A percentile compares a stretch with the other conserved stretches of the same genome.
These are phyloP conservation scores for Rhyacophila evoluta DNA, from an alignment of 2,888 invertebrate species.

Conservation along the genomic window DNA sequence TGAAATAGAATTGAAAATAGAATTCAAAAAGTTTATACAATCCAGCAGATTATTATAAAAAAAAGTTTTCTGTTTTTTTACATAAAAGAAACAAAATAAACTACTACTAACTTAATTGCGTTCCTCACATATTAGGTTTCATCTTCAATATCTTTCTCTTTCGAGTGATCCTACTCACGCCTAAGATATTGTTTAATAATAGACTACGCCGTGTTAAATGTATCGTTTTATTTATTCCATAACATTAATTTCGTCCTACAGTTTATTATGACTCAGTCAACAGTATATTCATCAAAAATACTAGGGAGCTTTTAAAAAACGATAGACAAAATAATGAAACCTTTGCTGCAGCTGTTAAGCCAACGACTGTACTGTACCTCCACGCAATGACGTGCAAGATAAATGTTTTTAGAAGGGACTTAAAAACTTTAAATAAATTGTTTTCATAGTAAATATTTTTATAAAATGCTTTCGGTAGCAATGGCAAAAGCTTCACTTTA, in stretches of 20 bases:
- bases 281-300: conserved; percentile 8
- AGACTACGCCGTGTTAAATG: not conserved
- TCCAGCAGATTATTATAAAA: no score
- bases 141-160: not conserved
- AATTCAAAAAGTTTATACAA: no score
- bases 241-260: conserved; percentile 10
- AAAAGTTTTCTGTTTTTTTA: no score
- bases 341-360: not conserved
- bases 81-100: no score
- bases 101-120: no score
- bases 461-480: no score
- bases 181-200: not conserved
- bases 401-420: no score
- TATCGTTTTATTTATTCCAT: not conserved
- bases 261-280: conserved; percentile 24
- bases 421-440: no score
- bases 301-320: conserved; percentile 1
- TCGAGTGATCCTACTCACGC: not conserved
- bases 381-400: not conserved
- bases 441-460: no score
- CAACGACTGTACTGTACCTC: not conserved
- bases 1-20: no score
- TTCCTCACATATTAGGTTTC: no score
- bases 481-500: no score
- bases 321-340: conserved; percentile 1